phyloP scores from a whole-genome alignment of 2,113 vertebrate species.

The Pangasianodon hypophthalmus region DNA sequence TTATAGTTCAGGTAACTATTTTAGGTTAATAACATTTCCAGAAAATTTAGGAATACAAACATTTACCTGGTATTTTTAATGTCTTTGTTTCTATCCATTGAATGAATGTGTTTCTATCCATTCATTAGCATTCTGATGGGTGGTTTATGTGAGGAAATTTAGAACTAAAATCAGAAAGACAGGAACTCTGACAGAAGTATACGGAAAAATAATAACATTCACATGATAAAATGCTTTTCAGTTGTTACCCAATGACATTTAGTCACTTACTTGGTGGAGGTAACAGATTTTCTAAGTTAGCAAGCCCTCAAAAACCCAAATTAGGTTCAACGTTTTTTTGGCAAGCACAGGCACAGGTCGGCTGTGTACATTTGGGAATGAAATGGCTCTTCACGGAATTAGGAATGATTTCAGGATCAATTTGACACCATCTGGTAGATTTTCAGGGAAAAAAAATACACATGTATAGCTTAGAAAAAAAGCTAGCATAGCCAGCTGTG shows the following conservation, averaged over 20 bases:
- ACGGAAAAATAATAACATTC: neutral
- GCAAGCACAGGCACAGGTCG: neutral
- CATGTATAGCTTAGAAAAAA: neutral
- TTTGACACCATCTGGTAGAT: neutral
- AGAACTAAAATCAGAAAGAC: neutral
- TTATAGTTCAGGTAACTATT: neutral
- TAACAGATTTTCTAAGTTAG: neutral
- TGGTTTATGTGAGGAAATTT: neutral
- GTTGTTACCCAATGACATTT: neutral
- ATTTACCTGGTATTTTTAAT: neutral
- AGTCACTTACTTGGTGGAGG: neutral
- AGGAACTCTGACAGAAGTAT: neutral
- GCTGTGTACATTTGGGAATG: neutral
- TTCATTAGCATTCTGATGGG: neutral
- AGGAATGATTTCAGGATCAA: neutral
- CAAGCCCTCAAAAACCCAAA: neutral
- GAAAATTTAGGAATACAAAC: neutral
- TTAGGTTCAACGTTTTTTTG: neutral
- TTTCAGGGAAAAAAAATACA: neutral
- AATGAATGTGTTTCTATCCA: neutral
- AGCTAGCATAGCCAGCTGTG: neutral
- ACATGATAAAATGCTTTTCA: neutral
- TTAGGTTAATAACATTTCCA: neutral
- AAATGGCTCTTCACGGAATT: neutral
- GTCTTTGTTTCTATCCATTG: neutral